Base-by-base conservation (phyloP, 2,888 invertebrate genomes). In the Polietes domitor region DNA sequence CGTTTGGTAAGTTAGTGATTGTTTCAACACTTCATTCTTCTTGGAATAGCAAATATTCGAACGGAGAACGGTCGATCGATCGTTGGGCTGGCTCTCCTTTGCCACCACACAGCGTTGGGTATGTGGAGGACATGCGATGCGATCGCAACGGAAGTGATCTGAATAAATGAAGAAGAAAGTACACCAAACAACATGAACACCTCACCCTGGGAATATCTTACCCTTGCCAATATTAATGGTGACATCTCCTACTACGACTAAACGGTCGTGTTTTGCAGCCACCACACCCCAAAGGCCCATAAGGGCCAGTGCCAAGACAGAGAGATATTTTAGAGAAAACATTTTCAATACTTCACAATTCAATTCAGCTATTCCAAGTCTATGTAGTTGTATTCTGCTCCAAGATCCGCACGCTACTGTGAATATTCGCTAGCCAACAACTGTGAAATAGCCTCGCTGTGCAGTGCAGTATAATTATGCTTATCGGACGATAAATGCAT, bases 101-200 rank as follows among this genome's bases (percentile, higher is more conserved):
- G 15, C 26, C 2, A 58, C 58, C 10, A 58, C 26, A 58, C 58
- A 58, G 5, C 58, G 58, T 10, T 58, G 2, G 58, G 58, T 26
- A 24, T 58, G 0, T 3, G 15, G 2, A 4, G 58, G 58, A 12
- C 58, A 58, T 2, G 15, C 15, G 19, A 58, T 58, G 24, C 26
- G 58, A 58, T 58, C 58, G 15, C 58, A 58, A 12, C 58, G 58
- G 58, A 58, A 58, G 24, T 26, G 24, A 3, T 15, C 58, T 58
- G n/a, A n/a, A 12, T 9, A 37, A 3, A 37, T 2, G 1, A 37
- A 37, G 58, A 55, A 21, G n/a, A 55, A 7, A 10, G 12, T n/a
- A n/a, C n/a, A n/a, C n/a, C n/a, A n/a, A n/a, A n/a, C n/a, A n/a
- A n/a, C n/a, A n/a, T n/a, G n/a, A n/a, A n/a, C n/a, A n/a, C n/a